Base-by-base conservation (phyloP, 2,797 vertebrate genomes). In the Sebastiscus albofasciatus region DNA sequence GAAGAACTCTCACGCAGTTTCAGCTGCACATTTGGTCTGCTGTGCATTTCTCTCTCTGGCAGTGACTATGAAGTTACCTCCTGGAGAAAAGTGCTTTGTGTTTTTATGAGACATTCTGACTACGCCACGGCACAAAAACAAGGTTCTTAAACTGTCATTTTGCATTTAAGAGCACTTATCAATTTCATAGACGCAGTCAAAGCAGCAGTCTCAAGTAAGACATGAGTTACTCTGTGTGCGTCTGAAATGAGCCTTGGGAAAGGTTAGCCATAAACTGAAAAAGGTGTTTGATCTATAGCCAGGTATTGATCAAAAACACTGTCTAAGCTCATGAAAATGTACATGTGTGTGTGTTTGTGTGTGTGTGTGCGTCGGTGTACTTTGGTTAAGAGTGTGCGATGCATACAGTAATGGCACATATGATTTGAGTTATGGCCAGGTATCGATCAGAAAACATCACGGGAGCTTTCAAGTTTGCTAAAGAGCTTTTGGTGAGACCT, bases 121-220 rank as follows among this genome's bases (percentile, higher is more conserved):
- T 90, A 67, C 31, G 67, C 82, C 9, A 61, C 42, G 26, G 83
- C 79, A 89, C 82, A 86, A 90, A 93, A 91, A 92, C 85, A 91
- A 90, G 88, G 89, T 93, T 91, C 90, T 93, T 93, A 94, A 95
- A 93, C 90, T 90, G 92, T 93, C 94, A 91, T 94, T 95, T 94
- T 87, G 80, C 87, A 89, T 95, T 94, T 92, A 90, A 92, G 89
- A 83, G 89, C 90, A 87, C 91, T 90, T 93, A 93, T 94, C 89
- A 93, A 90, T 94, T 93, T 94, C 92, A 93, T 88, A 87, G 83
- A 83, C 39, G 80, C 93, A 82, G 89, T 93, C 88, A 90, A 92
- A 90, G 90, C 86, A 74, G 85, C 93, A 72, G 77, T 86, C 82
- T 77, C 36, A 55, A 88, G 85, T 77, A 78, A 88, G 87, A 91